phyloP scores from a whole-genome alignment of 2,797 vertebrate species.

The Fringilla coelebs region DNA sequence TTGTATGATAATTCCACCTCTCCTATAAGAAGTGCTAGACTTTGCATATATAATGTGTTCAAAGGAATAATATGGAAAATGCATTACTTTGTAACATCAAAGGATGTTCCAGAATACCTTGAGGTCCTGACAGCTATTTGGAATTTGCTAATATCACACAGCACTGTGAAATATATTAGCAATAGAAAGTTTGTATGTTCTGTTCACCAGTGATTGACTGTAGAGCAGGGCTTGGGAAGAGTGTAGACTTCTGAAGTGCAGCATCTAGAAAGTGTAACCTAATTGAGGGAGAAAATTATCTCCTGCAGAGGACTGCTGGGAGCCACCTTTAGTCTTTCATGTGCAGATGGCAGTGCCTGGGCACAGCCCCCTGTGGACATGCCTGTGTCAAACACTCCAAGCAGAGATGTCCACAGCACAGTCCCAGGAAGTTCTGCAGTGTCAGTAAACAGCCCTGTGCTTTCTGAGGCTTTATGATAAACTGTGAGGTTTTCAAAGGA shows the following conservation, averaged over 20 bases:
- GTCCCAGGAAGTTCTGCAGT: neutral
- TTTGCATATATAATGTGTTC: slow-evolving; percentile 69
- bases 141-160: slow-evolving; percentile 32
- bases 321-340: slow-evolving; percentile 19
- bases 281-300: slow-evolving; percentile 13
- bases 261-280: neutral
- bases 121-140: slow-evolving; percentile 51
- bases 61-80: slow-evolving; percentile 56
- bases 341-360: neutral
- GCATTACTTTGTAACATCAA: slow-evolving; percentile 58
- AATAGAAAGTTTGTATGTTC: slow-evolving; percentile 7
- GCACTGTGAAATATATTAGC: slow-evolving; percentile 51
- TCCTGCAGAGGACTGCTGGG: neutral
- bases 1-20: slow-evolving; percentile 55
- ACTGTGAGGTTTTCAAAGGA: slow-evolving; percentile 41
- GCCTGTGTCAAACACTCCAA: neutral
- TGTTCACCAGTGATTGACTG: neutral
- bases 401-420: neutral
- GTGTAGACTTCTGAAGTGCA: neutral
- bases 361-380: neutral
- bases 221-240: neutral
- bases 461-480: slow-evolving; percentile 20
- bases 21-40: slow-evolving; percentile 48
- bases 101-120: slow-evolving; percentile 64
- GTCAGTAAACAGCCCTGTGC: slow-evolving; percentile 1